Base-by-base conservation (phyloP, 2,888 invertebrate genomes). In the Rhaphigaster nebulosa region DNA sequence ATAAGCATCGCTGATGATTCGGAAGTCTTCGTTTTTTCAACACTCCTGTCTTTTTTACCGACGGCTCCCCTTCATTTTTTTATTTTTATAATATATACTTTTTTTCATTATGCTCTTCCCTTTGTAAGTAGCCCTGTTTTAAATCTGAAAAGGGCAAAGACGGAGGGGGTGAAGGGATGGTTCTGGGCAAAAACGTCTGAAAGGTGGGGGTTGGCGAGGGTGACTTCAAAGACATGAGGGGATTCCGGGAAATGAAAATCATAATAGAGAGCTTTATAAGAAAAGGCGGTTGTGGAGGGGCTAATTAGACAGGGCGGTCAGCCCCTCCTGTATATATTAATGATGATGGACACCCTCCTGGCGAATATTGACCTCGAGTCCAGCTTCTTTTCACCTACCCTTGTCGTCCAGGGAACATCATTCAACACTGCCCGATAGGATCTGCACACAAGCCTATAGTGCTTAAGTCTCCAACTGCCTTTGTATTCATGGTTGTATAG, bases 231-330 rank as follows among this genome's bases (percentile, higher is more conserved):
- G 90, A 84, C 90, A 90, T 90, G 90, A 90, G 90, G 90, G 84
- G 84, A 90, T 90, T 90, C 90, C 90, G 80, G 84, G 88, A 90
- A 90, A 90, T 87, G 90, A 88, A 90, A 88, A 90, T 88, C 88
- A 90, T 90, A 90, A 90, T 90, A 90, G 90, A 76, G 87, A 80
- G 88, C 90, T 90, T 90, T 90, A 90, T 88, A 90, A 90, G 90
- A 88, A 90, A 87, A 87, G 90, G 80, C 54, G 87, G 65, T 54
- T 26, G 90, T 87, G 80, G 89, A 38, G 34, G 38, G 90, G 54
- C 90, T 90, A 90, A 90, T 90, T 90, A 90, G 90, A 90, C 90
- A 90, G 87, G 90, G 38, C 38, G 90, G 88, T 88, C 90, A 90
- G 52, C 70, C 41, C 84, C 87, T 60, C 60, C 88, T 76, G 90